Evolutionary conservation across 2,888 invertebrate species (phyloP).

Genomic region (Cyclophora punctaria): DNA sequence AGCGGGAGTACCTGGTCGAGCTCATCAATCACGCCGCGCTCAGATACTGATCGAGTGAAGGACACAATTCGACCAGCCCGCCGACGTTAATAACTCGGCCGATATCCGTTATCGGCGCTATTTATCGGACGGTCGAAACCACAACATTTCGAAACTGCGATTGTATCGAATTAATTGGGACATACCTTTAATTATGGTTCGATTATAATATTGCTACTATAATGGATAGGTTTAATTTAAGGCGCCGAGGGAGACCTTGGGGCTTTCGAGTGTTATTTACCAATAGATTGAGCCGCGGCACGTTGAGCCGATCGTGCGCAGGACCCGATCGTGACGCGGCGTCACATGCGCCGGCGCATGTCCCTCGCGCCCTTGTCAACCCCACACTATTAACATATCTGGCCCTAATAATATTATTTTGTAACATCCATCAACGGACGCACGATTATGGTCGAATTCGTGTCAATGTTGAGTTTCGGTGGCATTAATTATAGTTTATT

Average conservation of each 20-base stretch:
- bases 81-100: constrained; percentile 33
- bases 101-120: constrained; percentile 45
- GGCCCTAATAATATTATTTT: constrained; percentile 4
- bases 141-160: constrained; percentile 46
- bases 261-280: constrained; percentile 29
- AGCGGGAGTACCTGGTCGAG: neutral
- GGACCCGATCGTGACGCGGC: constrained; percentile 47
- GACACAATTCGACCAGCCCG: constrained; percentile 20
- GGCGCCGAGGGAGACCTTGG: constrained; percentile 26
- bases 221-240: constrained; percentile 24
- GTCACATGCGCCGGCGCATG: constrained; percentile 48
- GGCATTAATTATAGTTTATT: constrained; percentile 16
- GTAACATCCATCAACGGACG: constrained; percentile 11
- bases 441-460: constrained; percentile 8
- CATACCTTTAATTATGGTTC: constrained; percentile 50
- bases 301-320: constrained; percentile 40
- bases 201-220: constrained; percentile 25
- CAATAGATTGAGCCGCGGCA: constrained; percentile 40
- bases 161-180: constrained; percentile 52
- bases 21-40: constrained; percentile 12
- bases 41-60: constrained; percentile 22
- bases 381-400: constrained; percentile 8
- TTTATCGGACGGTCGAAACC: constrained; percentile 42
- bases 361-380: constrained; percentile 49
- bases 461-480: constrained; percentile 22